A percentile compares a stretch with the other conserved stretches of the same genome.
phyloP scores from a whole-genome alignment of 2,888 invertebrate genomes.

The Lysandra coridon region DNA sequence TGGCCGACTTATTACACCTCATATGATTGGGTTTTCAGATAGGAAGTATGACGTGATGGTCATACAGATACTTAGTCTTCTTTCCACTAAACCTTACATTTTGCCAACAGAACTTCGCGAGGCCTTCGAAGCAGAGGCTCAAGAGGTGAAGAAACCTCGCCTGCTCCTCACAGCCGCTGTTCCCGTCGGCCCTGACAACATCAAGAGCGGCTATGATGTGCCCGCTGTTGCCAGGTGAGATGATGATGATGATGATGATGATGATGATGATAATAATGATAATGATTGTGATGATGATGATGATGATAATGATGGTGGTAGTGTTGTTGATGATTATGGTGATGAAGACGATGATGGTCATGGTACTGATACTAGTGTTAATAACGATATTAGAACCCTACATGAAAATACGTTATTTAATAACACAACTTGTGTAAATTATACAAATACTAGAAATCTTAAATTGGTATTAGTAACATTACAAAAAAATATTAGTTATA shows the following conservation, averaged over 20 bases:
- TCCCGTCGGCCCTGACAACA: conserved; percentile 95
- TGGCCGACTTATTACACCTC: too few species aligned
- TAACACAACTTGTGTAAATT: too few species aligned
- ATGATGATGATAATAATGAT: background rate
- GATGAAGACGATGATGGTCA: background rate
- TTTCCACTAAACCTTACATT: background rate
- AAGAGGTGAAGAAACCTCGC: conserved; percentile 91
- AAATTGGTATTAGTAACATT: too few species aligned
- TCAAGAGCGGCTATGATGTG: conserved; percentile 94
- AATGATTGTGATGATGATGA: background rate
- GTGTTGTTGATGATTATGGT: background rate
- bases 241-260: background rate
- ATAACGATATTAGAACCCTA: background rate
- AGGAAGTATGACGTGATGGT: too few species aligned
- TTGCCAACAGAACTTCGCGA: conserved; percentile 87
- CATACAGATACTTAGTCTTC: too few species aligned
- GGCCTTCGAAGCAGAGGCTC: conserved; percentile 96
- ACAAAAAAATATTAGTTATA: too few species aligned
- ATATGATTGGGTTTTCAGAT: too few species aligned
- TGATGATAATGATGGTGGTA: background rate
- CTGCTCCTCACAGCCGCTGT: conserved; percentile 94
- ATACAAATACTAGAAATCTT: too few species aligned
- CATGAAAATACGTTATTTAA: too few species aligned
- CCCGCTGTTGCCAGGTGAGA: conserved; percentile 92
- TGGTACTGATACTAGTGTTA: background rate